Percentiles rank a stretch among this genome's conserved stretches.
Conservation (phyloP, 1,140 invertebrate genomes). For the Bactericera cockerelli region DNA sequence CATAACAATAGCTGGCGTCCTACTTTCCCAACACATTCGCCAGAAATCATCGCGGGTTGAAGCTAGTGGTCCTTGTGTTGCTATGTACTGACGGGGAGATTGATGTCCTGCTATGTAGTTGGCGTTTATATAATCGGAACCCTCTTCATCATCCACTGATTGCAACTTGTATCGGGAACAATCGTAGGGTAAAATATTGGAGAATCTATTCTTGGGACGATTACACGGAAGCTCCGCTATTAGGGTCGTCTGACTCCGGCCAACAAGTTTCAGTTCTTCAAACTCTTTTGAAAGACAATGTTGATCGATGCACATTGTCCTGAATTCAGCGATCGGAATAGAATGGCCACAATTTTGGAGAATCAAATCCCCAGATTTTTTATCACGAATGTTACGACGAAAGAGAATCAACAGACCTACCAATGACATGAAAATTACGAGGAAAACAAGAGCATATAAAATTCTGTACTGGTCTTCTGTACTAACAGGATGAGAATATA, state of each 20-base stretch:
- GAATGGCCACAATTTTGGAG: not conserved
- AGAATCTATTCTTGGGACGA: constrained; percentile 95
- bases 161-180: constrained; percentile 89
- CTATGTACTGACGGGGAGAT: constrained; percentile 88
- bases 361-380: not conserved
- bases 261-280: constrained; percentile 89
- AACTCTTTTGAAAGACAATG: constrained; percentile 98
- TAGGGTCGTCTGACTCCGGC: constrained; percentile 70
- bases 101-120: constrained; percentile 91
- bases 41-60: constrained; percentile 95
- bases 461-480: constrained; percentile 40
- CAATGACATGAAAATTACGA: constrained; percentile 17
- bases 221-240: constrained; percentile 92
- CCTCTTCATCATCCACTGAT: constrained; percentile 91
- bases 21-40: constrained; percentile 96
- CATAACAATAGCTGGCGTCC: constrained; percentile 93
- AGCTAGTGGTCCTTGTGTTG: constrained; percentile 89
- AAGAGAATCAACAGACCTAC: not conserved
- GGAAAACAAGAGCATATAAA: not conserved
- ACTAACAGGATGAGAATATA: constrained; percentile 68
- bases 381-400: constrained; percentile 16
- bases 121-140: constrained; percentile 92
- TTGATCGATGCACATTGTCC: constrained; percentile 91
- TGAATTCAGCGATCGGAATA: constrained; percentile 65
- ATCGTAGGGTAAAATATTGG: constrained; percentile 96